These are phyloP conservation scores for Ictalurus punctatus DNA, from an alignment of 2,113 vertebrate species.

Conservation along the genomic window DNA sequence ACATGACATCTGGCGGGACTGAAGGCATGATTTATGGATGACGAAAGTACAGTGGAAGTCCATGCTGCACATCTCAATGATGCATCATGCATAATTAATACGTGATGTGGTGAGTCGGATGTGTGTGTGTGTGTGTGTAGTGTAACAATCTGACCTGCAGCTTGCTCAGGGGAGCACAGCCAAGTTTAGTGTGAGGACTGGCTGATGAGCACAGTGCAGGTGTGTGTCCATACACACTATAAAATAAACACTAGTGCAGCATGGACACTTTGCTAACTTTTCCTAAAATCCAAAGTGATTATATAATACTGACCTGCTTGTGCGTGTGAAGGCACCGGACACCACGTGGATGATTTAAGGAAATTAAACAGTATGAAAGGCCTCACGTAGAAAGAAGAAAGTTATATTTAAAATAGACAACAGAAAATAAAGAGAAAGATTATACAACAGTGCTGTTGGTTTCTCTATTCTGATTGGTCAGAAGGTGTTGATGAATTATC, in stretches of 20 bases:
- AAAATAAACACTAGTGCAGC: not conserved
- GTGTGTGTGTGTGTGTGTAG: not conserved
- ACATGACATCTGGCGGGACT: not conserved
- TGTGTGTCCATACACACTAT: not conserved
- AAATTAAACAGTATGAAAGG: not conserved
- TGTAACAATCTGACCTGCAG: not conserved
- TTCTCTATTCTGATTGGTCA: not conserved
- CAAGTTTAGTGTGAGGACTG: not conserved
- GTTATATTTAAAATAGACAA: not conserved
- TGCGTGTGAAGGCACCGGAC: not conserved
- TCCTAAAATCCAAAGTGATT: not conserved
- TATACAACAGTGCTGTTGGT: not conserved
- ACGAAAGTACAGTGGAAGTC: not conserved
- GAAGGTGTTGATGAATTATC: not conserved
- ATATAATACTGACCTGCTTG: too few relatives aligned
- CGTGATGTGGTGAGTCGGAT: not conserved
- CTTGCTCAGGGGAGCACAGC: not conserved
- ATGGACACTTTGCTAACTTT: not conserved
- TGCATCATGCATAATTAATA: slow-evolving; percentile 19
- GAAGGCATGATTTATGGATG: not conserved
- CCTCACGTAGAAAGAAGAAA: not conserved
- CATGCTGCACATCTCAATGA: not conserved
- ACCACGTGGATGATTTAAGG: not conserved
- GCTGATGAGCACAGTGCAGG: not conserved
- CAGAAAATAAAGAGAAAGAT: not conserved